Conservation (phyloP, 2,113 vertebrate genomes). For the Dendrocopos noguchii region DNA sequence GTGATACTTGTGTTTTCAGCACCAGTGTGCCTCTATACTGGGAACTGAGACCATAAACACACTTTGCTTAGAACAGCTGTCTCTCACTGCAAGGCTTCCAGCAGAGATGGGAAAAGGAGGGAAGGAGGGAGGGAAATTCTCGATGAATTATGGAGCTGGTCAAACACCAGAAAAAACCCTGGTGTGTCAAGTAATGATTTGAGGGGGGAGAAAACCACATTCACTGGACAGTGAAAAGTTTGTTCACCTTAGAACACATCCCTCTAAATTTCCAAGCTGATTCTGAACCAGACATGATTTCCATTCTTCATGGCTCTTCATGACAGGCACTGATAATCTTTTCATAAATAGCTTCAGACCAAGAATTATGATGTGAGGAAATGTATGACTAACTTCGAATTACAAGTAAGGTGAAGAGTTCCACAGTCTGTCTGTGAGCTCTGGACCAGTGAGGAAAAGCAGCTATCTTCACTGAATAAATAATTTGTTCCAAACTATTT, state of each 20-base stretch:
- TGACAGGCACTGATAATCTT: conserved; percentile 53
- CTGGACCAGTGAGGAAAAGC: conserved; percentile 41
- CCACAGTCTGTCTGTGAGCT: conserved; percentile 24
- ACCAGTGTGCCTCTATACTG: not conserved
- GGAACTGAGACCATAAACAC: not conserved
- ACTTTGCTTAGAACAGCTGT: conserved; percentile 26
- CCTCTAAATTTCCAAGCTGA: conserved; percentile 48
- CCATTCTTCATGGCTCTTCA: conserved; percentile 50
- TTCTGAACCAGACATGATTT: conserved; percentile 48
- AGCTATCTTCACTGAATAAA: conserved; percentile 60
- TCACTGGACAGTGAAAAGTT: conserved; percentile 43
- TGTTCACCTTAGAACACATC: conserved; percentile 19
- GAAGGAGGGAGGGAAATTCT: not conserved
- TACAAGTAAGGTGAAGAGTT: conserved; percentile 49
- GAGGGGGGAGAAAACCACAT: conserved; percentile 23
- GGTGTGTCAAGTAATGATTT: conserved; percentile 45
- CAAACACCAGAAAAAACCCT: conserved; percentile 31
- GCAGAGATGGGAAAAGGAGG: conserved; percentile 25
- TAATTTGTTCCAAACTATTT: conserved; percentile 52
- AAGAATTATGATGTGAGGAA: conserved; percentile 64
- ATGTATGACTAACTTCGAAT: conserved; percentile 62
- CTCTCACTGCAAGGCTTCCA: conserved; percentile 40
- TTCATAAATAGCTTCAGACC: conserved; percentile 59
- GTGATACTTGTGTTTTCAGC: not conserved
- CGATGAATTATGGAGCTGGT: conserved; percentile 42